Evolutionary conservation across 2,888 invertebrate species (phyloP), one percentile per base, ranked within the genome.

Genomic region (Troglohyphantes excavatus): DNA sequence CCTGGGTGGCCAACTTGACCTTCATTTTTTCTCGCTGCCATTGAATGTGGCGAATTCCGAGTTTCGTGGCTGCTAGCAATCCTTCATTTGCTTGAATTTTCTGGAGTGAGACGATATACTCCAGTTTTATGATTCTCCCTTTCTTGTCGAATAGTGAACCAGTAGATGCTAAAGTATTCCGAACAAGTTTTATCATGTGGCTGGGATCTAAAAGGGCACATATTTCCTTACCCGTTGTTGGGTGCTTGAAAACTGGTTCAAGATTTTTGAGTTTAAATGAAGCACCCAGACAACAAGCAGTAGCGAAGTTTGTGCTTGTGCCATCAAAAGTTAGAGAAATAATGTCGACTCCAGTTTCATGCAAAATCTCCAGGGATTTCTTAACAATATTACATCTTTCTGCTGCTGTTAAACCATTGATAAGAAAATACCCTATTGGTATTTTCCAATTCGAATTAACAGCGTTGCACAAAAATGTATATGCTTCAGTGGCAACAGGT

Each of bases 11-110:
- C 2, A 91, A 73, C 43, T 90, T 90, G 9, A 91, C 91, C 26
- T 91, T 91, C 91, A 91, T 91, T 27, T 91, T 91, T 33, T 90
- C 85, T 19, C 72, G 17, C 13, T 84, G 11, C 75, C 76, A 91
- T 26, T 87, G 13, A 13, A 90, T 82, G 76, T 91, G 91, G 7
- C 21, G 17, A 9, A 23, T 21, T 53, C 68, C 63, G 6, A 91
- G 43, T 75, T 90, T 91, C 17, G 88, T 91, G 17, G 75, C 87
- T 23, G 68, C 33, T 33, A 21, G 43, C 21, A 90, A 68, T n/a
- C 91, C 88, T 70, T 90, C 81, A 26, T 84, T 68, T 13, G 79
- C 39, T 73, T 90, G 88, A 2, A 88, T 43, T n/a, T 46, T 23
- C 5, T 83, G 13, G 29, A 91, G 53, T 19, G 21, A 19, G 7